phyloP scores from a whole-genome alignment of 2,888 invertebrate genomes.

The Synergus gifuensis region DNA sequence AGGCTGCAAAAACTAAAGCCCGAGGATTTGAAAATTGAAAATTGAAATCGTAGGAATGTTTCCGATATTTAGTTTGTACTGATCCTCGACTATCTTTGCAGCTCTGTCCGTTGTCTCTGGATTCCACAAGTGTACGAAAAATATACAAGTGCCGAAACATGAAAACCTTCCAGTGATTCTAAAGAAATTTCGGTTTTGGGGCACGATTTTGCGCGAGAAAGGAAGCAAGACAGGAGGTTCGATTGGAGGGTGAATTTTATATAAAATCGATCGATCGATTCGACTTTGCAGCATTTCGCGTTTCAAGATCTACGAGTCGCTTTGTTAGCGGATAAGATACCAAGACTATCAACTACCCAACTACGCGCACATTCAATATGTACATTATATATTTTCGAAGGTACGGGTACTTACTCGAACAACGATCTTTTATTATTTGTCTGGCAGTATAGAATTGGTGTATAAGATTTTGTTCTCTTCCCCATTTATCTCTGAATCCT shows the following conservation, averaged over 20 bases:
- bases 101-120: conserved; percentile 11
- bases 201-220: conserved; percentile 26
- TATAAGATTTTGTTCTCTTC: conserved; percentile 48
- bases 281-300: conserved; percentile 59
- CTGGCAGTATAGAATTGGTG: conserved; percentile 57
- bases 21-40: conserved; percentile 22
- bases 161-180: not conserved
- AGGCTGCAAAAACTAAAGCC: conserved; percentile 1
- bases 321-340: conserved; percentile 40
- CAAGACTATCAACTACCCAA: conserved; percentile 57
- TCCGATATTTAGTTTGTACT: conserved; percentile 18
- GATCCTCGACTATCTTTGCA: conserved; percentile 13
- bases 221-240: conserved; percentile 21
- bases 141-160: not conserved
- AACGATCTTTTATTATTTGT: conserved; percentile 48
- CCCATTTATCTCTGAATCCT: conserved; percentile 4
- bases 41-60: conserved; percentile 21
- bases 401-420: conserved; percentile 49
- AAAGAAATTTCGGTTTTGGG: conserved; percentile 1
- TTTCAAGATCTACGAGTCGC: conserved; percentile 20
- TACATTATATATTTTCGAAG: conserved; percentile 37
- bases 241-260: conserved; percentile 12
- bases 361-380: conserved; percentile 51
- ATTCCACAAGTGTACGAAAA: conserved; percentile 13
- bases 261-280: conserved; percentile 61